Conservation (phyloP, 2,797 vertebrate genomes). For the Danio tinwini region DNA sequence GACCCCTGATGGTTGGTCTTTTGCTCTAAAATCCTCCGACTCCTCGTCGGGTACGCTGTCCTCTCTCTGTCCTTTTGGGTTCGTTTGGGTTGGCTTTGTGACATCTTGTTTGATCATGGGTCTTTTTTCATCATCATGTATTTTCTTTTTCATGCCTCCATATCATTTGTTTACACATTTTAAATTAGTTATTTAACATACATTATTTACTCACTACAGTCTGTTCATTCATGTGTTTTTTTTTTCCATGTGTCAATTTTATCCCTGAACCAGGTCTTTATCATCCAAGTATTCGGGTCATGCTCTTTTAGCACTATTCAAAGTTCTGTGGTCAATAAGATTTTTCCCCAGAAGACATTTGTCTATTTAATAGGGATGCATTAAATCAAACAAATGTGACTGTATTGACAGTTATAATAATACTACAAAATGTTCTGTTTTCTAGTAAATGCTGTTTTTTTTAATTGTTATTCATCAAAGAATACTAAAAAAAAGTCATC, state of each 20-base stretch:
- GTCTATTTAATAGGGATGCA: background rate
- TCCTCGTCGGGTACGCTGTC: slow-evolving; percentile 99
- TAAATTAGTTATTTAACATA: background rate
- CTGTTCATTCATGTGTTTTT: slow-evolving; percentile 42
- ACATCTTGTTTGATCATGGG: slow-evolving; percentile 62
- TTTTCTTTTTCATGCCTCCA: slow-evolving; percentile 61
- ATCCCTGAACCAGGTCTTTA: background rate
- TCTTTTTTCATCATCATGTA: slow-evolving; percentile 53
- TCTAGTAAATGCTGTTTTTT: background rate
- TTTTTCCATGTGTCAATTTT: background rate
- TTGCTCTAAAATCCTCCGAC: slow-evolving; percentile 99
- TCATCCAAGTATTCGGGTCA: background rate
- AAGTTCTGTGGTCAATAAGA: background rate
- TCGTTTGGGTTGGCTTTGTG: slow-evolving; percentile 84
- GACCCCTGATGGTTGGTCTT: slow-evolving; percentile 99
- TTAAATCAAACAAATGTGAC: background rate
- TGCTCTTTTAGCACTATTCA: background rate
- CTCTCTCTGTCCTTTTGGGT: slow-evolving; percentile 92
- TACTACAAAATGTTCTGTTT: background rate
- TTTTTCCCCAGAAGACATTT: background rate
- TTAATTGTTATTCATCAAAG: background rate
- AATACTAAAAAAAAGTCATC: background rate
- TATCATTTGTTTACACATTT: slow-evolving; percentile 2
- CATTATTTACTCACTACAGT: background rate
- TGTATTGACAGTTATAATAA: background rate